phyloP scores from a whole-genome alignment of 2,113 vertebrate genomes.

The Cololabis saira region DNA sequence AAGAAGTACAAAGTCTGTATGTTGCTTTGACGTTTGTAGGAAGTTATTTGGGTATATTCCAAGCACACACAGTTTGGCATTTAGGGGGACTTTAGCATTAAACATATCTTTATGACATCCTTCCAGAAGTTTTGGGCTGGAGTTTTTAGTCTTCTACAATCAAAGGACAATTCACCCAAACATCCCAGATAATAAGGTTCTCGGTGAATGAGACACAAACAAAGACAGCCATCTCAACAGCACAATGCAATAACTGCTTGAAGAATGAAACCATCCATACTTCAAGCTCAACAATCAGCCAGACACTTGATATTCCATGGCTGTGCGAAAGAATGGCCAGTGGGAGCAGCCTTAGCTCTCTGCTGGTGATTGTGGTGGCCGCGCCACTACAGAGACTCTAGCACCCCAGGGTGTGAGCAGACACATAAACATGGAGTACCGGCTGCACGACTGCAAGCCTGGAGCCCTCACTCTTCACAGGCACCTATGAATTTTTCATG shows the following conservation, averaged over 20 bases:
- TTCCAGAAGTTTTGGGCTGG: too few species aligned
- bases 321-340: slow-evolving; percentile 11
- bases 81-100: too few species aligned
- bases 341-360: slow-evolving; percentile 20
- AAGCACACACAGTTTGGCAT: too few species aligned
- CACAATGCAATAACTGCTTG: neutral
- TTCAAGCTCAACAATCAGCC: slow-evolving; percentile 14
- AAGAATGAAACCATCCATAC: slow-evolving; percentile 23
- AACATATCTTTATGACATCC: too few species aligned
- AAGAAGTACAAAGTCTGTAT: too few species aligned
- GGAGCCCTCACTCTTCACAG: slow-evolving; percentile 58
- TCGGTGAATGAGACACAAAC: slow-evolving; percentile 17
- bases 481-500: slow-evolving; percentile 75
- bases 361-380: slow-evolving; percentile 13
- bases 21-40: too few species aligned
- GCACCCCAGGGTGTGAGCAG: slow-evolving; percentile 23
- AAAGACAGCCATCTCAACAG: neutral
- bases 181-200: slow-evolving; percentile 9
- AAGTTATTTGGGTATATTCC: too few species aligned
- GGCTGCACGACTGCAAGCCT: slow-evolving; percentile 47
- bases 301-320: slow-evolving; percentile 34
- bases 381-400: slow-evolving; percentile 30
- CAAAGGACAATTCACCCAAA: slow-evolving; percentile 5
- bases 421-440: slow-evolving; percentile 44
- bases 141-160: slow-evolving; percentile 4